A percentile compares a stretch with the other conserved stretches of the same genome.
phyloP scores from a whole-genome alignment of 2,888 invertebrate genomes.

The Melipona beecheii region DNA sequence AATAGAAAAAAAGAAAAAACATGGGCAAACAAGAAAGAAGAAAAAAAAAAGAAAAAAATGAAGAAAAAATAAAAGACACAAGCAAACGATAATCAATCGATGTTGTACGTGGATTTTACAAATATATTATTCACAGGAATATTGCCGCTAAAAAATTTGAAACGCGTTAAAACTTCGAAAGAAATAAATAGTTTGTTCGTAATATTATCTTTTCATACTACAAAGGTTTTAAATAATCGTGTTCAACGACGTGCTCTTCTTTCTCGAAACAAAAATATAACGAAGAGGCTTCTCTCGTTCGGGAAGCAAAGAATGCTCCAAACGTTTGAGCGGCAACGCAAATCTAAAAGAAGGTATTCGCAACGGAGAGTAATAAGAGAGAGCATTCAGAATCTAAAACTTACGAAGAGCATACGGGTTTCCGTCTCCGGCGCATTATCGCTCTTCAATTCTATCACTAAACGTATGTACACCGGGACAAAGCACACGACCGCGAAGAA shows the following conservation, averaged over 20 bases:
- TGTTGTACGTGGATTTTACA: slow-evolving; percentile 2
- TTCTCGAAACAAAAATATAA: too few relatives aligned
- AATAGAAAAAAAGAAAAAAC: not conserved
- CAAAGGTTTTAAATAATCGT: too few relatives aligned
- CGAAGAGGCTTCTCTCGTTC: too few relatives aligned
- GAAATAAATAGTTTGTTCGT: too few relatives aligned
- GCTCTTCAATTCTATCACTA: slow-evolving; percentile 63
- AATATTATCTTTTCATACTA: too few relatives aligned
- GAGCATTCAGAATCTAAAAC: slow-evolving; percentile 56
- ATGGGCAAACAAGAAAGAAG: not conserved
- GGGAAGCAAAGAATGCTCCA: not conserved
- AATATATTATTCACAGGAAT: slow-evolving; percentile 20
- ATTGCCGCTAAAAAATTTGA: not conserved
- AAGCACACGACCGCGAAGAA: slow-evolving; percentile 57
- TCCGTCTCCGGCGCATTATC: slow-evolving; percentile 57
- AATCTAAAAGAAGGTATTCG: slow-evolving; percentile 27
- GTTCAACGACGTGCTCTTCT: too few relatives aligned
- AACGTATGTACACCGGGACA: slow-evolving; percentile 75
- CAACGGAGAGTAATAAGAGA: slow-evolving; percentile 43
- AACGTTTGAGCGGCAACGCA: too few relatives aligned
- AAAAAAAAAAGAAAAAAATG: not conserved
- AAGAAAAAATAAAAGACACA: slow-evolving; percentile 2
- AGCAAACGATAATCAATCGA: slow-evolving; percentile 1
- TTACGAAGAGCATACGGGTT: slow-evolving; percentile 49
- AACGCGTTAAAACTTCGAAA: too few relatives aligned